These are phyloP conservation scores for Strix aluco DNA, from an alignment of 2,113 vertebrate genomes.

Conservation along the genomic window DNA sequence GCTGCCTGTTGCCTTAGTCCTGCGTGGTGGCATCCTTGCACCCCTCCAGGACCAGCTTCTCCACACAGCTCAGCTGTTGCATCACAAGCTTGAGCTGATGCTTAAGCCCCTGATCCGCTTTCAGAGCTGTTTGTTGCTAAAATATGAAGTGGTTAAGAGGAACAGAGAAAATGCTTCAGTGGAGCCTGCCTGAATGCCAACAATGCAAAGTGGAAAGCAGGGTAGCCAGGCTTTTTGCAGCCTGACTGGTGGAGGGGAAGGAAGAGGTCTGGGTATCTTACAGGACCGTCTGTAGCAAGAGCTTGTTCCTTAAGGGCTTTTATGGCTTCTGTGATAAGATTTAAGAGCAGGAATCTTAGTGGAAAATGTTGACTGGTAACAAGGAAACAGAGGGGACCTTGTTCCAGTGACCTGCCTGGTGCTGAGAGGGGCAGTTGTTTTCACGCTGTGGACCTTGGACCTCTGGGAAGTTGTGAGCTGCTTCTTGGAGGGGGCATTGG, in stretches of 20 bases:
- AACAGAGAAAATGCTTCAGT: neutral
- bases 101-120: constrained; percentile 25
- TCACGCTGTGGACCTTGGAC: neutral
- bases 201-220: neutral
- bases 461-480: neutral
- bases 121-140: neutral
- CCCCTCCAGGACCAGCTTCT: neutral
- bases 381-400: neutral
- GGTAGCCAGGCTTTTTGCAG: neutral
- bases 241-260: neutral
- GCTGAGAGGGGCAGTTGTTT: neutral
- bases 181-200: neutral
- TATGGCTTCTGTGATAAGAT: neutral
- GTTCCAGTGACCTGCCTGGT: neutral
- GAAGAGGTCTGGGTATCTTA: neutral
- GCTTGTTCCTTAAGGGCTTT: neutral
- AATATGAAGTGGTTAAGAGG: neutral
- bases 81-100: constrained; percentile 3
- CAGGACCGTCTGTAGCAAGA: neutral
- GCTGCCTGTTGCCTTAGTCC: neutral
- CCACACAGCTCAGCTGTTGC: neutral
- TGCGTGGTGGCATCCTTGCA: neutral
- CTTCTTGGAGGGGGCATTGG: neutral
- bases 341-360: neutral
- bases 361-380: neutral